These are phyloP conservation scores for Tetragonisca angustula DNA, from an alignment of 2,888 invertebrate genomes.

Conservation along the genomic window DNA sequence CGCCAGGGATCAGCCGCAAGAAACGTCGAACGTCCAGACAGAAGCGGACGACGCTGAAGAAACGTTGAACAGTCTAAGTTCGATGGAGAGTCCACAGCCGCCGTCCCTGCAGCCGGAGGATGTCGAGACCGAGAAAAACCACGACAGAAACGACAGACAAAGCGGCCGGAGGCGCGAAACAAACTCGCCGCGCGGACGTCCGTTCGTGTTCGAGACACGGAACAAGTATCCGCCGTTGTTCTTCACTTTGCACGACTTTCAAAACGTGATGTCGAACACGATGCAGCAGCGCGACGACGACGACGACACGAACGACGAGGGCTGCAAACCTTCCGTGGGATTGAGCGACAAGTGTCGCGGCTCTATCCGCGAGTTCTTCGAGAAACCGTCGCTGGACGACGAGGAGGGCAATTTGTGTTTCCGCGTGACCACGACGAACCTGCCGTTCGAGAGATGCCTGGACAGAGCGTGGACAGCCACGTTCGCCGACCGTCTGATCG, in stretches of 20 bases:
- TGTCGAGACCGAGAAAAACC: constrained; percentile 12
- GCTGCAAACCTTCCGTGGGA: background rate
- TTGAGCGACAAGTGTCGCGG: background rate
- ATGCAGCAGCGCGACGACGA: constrained; percentile 19
- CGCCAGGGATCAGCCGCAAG: constrained; percentile 8
- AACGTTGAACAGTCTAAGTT: constrained; percentile 12
- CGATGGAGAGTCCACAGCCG: background rate
- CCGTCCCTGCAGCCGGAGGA: constrained; percentile 13
- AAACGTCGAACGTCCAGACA: background rate
- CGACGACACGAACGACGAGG: background rate
- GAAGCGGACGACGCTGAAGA: constrained; percentile 4
- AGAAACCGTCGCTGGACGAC: constrained; percentile 54
- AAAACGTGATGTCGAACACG: constrained; percentile 75
- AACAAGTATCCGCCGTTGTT: constrained; percentile 75
- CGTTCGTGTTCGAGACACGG: constrained; percentile 16
- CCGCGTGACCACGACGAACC: constrained; percentile 79
- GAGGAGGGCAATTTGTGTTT: constrained; percentile 71
- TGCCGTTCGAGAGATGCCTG: constrained; percentile 79
- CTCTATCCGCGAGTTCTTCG: constrained; percentile 37
- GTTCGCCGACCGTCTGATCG: constrained; percentile 52
- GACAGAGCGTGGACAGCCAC: constrained; percentile 63
- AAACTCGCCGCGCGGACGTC: background rate
- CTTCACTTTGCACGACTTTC: constrained; percentile 80
- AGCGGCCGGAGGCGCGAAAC: background rate
- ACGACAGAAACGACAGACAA: background rate